A percentile compares a stretch with the other conserved stretches of the same genome.
Evolutionary conservation across 2,888 invertebrate species (phyloP).

Genomic region (Eugnorisma glareosa): DNA sequence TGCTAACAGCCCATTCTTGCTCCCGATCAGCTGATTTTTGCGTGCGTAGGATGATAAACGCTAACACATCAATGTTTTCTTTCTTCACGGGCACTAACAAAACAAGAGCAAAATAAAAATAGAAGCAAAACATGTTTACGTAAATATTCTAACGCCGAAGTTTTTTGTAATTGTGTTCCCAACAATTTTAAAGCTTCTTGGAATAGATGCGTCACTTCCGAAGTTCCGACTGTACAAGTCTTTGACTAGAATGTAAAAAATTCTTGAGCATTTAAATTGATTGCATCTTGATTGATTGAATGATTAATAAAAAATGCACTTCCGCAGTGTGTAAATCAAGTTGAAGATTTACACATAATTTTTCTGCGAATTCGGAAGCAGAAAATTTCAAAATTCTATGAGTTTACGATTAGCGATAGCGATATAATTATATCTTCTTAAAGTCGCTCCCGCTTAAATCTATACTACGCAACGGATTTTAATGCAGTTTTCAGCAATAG

Average conservation of each 20-base stretch:
- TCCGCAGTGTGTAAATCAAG: neutral
- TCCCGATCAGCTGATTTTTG: conserved; percentile 47
- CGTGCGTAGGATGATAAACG: conserved; percentile 30
- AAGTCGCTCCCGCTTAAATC: too few relatives aligned
- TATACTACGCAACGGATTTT: too few relatives aligned
- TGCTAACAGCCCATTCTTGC: neutral
- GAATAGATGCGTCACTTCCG: neutral
- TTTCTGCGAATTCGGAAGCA: neutral
- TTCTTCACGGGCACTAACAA: conserved; percentile 37
- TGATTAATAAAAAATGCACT: neutral
- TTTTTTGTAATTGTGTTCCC: conserved; percentile 17
- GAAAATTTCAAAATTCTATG: neutral
- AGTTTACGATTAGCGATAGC: too few relatives aligned
- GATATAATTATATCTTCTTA: too few relatives aligned
- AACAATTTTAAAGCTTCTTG: conserved; percentile 11
- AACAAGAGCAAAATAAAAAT: conserved; percentile 51
- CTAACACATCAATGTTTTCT: conserved; percentile 28
- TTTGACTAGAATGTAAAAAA: neutral
- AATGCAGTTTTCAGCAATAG: too few relatives aligned
- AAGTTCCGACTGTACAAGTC: neutral
- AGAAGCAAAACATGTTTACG: conserved; percentile 54
- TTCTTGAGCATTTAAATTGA: neutral
- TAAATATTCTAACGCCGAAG: conserved; percentile 26
- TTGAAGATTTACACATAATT: neutral
- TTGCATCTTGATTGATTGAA: too few relatives aligned